These are phyloP conservation scores for Neolamprologus modestus DNA, from an alignment of 2,113 vertebrate species.

Conservation along the genomic window DNA sequence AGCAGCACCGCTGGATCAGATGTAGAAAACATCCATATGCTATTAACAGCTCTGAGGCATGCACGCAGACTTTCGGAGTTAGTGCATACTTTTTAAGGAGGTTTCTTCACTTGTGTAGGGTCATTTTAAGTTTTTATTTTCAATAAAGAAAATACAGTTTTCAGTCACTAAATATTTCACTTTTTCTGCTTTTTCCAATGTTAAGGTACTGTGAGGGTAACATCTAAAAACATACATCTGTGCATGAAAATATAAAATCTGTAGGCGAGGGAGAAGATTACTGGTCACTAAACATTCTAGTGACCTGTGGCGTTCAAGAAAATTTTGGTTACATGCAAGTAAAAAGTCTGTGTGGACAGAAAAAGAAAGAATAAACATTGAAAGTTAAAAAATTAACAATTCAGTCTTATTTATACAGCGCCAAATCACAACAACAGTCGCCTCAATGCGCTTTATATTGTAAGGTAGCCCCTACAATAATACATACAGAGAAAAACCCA, in stretches of 20 bases:
- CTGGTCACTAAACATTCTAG: background rate
- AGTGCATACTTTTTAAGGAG: background rate
- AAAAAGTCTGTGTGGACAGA: background rate
- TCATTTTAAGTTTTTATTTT: background rate
- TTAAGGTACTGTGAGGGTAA: background rate
- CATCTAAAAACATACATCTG: background rate
- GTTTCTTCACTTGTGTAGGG: background rate
- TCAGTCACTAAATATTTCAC: background rate
- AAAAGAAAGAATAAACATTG: background rate
- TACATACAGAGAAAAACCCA: accelerated
- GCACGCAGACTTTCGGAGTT: background rate
- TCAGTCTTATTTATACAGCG: accelerated
- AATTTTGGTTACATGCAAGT: background rate
- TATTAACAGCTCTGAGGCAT: background rate
- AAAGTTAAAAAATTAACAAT: background rate
- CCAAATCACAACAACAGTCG: background rate
- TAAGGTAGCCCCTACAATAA: accelerated
- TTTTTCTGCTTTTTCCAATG: background rate
- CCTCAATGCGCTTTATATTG: accelerated
- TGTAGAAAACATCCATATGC: background rate
- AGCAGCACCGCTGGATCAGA: background rate
- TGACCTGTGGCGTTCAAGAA: background rate
- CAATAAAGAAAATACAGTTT: background rate
- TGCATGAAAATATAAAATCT: background rate
- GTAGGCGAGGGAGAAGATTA: background rate